Base-by-base conservation (phyloP, 2,888 invertebrate species). In the Dinocampus coccinellae region DNA sequence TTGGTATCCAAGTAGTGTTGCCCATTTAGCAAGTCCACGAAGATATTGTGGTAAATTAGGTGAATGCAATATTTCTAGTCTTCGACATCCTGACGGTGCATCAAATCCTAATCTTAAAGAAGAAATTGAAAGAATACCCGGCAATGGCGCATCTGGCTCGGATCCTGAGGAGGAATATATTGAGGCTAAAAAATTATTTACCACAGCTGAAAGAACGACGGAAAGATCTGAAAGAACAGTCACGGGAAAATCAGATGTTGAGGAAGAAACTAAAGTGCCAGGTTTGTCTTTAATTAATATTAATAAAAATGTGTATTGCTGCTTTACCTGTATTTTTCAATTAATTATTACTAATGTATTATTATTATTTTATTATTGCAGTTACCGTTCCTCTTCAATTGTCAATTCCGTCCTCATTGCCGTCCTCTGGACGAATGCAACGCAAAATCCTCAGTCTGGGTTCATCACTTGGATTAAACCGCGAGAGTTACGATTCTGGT, bases 41-140 rank as follows among this genome's bases (percentile, higher is more conserved):
- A 89, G 93, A 86, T 90, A 93, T 88, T 88, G 91, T 85, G 90
- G 90, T 83, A 89, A 91, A 87, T 82, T 91, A 82, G 83, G 90
- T 73, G 91, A 91, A 68, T 89, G 87, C 78, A 89, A 88, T 77
- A 87, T 90, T 75, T 94, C 95, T 39, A 92, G 93, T 73, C 87
- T 96, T 66, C 91, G 96, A 76, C 95, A 96, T 89, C 97, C 97
- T 4, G 97, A 97, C 82, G 97, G 97, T 60, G 96, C 97, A 64
- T 97, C 97, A 26, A 97, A 97, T 90, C 97, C 97, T 20, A 96
- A 96, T 89, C 90, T 97, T 80, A 90, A 92, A 70, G 93, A 93
- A 85, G 92, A 92, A 86, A 86, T 88, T 67, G 90, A 90, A 79
- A 89, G 91, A 81, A 86, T 91, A 77, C 91, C 92, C 0, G 92